Evolutionary conservation across 1,140 invertebrate genomes (phyloP), one percentile per base, ranked within the genome.

Genomic region (Musca vetustissima): DNA sequence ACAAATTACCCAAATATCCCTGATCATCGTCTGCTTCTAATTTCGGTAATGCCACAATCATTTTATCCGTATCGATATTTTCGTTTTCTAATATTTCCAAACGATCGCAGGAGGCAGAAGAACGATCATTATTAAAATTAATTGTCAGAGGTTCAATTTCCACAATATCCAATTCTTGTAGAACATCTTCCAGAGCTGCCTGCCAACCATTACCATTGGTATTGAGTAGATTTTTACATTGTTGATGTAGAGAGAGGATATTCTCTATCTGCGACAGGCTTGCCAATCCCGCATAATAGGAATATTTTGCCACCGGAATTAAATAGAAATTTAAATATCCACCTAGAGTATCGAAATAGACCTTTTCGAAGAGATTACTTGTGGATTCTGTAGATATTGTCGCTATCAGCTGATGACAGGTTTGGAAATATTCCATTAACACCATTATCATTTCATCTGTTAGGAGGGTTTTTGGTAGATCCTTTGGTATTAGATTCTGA

Each of bases 171-270:
- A 80, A 50, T 50, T 72, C 65, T 0, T 47, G 15, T 2, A 78
- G 53, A 22, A 80, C 69, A 22, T 81, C 71, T 1, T 11, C 21
- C 0, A 53, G 49, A 3, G 78, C 75, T 4, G 66, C 28, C 7
- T 59, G 65, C 81, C 81, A 83, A 17, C 75, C 75, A 55, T 81
- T 82, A 0, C 80, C 80, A 64, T 81, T 78, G 1, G 81, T 83
- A 43, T 83, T 82, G 4, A 82, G 72, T 17, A 71, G 69, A 7
- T 61, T 28, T 28, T 69, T 73, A 48, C 77, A 79, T 61, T 80
- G 72, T 1, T 73, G 66, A 65, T 73, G 75, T 2, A 83, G 61
- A 2, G 55, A 50, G 25, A 72, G 65, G 49, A 83, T n/a, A 24
- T 75, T 72, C 57, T 78, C 67, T 48, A 74, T 67, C 2, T 74